phyloP scores from a whole-genome alignment of 1,140 invertebrate genomes.

The Augochlora pura region DNA sequence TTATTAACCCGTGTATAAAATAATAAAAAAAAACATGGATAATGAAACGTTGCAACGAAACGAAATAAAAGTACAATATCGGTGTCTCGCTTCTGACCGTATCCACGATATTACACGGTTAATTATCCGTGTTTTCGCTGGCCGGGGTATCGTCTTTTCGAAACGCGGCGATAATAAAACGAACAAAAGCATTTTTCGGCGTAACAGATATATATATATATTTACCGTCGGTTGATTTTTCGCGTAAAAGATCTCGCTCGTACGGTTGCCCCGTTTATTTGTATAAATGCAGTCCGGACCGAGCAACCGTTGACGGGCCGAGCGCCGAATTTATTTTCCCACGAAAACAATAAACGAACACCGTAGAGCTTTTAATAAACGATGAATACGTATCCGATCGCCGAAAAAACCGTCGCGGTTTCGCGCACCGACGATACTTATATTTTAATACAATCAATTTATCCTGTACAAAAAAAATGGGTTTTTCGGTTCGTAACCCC shows the following conservation, averaged over 20 bases:
- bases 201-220: neutral
- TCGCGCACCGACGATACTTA: neutral
- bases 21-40: too few species aligned
- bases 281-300: neutral
- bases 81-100: too few species aligned
- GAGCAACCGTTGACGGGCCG: too few species aligned
- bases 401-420: neutral
- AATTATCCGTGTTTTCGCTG: too few species aligned
- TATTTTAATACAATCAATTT: constrained; percentile 14
- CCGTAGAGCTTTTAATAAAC: constrained; percentile 15
- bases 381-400: neutral
- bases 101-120: too few species aligned
- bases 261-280: neutral
- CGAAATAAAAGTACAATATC: too few species aligned
- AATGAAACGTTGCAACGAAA: too few species aligned
- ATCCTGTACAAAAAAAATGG: constrained; percentile 15
- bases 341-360: constrained; percentile 6
- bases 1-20: too few species aligned
- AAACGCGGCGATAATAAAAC: too few species aligned
- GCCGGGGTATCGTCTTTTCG: too few species aligned
- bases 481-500: constrained; percentile 2
- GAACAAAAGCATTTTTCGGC: too few species aligned
- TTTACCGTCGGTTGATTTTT: neutral
- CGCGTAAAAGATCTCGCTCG: neutral
- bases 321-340: neutral